These are phyloP conservation scores for Drosophila pseudoananassae DNA, from an alignment of 1,140 invertebrate genomes.

Conservation along the genomic window DNA sequence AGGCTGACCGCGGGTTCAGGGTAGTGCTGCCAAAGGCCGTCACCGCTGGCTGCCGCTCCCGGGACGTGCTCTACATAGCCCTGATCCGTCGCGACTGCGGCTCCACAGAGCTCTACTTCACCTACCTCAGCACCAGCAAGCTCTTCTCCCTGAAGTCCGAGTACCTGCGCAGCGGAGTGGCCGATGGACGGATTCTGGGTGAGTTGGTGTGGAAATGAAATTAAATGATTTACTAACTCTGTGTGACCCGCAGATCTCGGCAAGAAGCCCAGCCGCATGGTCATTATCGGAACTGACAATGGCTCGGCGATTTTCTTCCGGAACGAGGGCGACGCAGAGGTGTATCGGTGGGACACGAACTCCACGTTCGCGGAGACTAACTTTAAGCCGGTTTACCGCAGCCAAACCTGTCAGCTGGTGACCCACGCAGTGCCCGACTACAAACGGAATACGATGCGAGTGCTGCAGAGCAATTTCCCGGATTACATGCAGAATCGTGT, in stretches of 20 bases:
- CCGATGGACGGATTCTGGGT: conserved; percentile 85
- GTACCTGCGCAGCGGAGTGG: conserved; percentile 85
- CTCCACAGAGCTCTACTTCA: conserved; percentile 86
- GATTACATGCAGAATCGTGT: conserved; percentile 87
- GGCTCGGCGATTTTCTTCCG: conserved; percentile 87
- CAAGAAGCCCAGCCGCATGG: conserved; percentile 85
- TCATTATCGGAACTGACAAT: conserved; percentile 87
- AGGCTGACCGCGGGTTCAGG: conserved; percentile 85
- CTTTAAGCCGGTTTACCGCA: conserved; percentile 85
- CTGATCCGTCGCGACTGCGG: conserved; percentile 85
- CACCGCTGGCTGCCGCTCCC: conserved; percentile 71
- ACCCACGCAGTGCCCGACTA: conserved; percentile 86
- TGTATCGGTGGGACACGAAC: conserved; percentile 88
- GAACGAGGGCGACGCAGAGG: conserved; percentile 86
- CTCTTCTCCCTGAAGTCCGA: conserved; percentile 86
- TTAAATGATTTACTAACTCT: background rate
- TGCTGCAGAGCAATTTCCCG: conserved; percentile 87
- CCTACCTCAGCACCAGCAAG: conserved; percentile 85
- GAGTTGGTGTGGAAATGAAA: conserved; percentile 25
- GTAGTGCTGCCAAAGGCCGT: conserved; percentile 86
- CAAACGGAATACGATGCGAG: conserved; percentile 85
- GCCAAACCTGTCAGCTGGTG: conserved; percentile 85
- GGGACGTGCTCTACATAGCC: conserved; percentile 87
- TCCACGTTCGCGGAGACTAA: conserved; percentile 85
- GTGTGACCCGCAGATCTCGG: conserved; percentile 84